Conservation (phyloP, 2,113 vertebrate species). For the Podarcis cretensis region DNA sequence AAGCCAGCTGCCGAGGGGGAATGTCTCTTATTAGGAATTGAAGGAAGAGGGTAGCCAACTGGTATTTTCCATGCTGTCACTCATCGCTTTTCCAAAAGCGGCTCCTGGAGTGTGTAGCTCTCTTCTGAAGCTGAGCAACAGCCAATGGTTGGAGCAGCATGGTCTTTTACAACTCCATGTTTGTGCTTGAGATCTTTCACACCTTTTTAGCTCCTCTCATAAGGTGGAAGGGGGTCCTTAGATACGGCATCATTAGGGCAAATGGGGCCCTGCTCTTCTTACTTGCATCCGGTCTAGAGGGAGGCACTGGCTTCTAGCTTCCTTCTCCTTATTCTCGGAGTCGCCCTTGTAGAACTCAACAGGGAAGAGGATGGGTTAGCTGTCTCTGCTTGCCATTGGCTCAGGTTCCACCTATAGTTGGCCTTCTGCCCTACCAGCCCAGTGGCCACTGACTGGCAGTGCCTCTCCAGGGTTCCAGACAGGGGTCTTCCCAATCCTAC, state of each 20-base stretch:
- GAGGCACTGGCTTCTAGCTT: no score
- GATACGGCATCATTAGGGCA: background rate
- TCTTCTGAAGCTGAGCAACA: background rate
- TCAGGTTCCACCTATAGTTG: no score
- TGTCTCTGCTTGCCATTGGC: no score
- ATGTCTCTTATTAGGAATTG: background rate
- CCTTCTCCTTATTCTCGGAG: no score
- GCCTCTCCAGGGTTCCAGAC: no score
- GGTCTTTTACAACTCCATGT: background rate
- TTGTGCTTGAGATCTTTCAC: background rate
- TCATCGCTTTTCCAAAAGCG: background rate
- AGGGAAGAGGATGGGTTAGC: no score
- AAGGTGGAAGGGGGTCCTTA: background rate
- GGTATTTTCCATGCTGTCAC: background rate
- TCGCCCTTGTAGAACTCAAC: no score
- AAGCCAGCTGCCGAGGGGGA: slow-evolving; percentile 9
- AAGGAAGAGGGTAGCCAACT: background rate
- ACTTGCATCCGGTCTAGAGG: background rate
- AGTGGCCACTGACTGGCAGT: no score
- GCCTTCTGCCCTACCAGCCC: no score
- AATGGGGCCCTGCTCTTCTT: background rate
- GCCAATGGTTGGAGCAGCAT: background rate
- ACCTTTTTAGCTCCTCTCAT: background rate
- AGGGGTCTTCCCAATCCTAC: no score
- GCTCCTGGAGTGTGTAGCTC: slow-evolving; percentile 2